Conservation (phyloP, 35 echinoderm and acorn worm genomes). For the Stichopus chloronotus region DNA sequence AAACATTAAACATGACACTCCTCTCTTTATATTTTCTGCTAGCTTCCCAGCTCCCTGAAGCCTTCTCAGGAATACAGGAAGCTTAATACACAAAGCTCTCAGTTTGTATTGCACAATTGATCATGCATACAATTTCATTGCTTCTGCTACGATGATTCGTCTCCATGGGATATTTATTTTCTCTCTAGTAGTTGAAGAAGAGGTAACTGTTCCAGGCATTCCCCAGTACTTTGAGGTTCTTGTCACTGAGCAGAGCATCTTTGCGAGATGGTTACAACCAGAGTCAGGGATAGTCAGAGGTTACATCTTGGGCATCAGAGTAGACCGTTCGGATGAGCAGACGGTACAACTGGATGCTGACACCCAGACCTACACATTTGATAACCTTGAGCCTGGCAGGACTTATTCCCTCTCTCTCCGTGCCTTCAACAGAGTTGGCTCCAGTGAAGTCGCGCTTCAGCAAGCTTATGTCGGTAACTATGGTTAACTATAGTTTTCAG, state of each 20-base stretch:
- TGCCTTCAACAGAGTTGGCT: conserved; percentile 5
- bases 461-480: background rate
- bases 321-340: background rate
- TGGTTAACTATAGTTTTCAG: background rate
- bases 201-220: background rate
- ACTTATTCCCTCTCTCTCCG: background rate
- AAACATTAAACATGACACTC: too few species aligned
- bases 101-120: too few species aligned
- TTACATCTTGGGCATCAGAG: background rate
- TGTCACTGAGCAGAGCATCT: background rate
- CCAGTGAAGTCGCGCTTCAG: background rate
- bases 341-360: background rate
- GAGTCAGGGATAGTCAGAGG: background rate
- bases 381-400: conserved; percentile 2
- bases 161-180: background rate
- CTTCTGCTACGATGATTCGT: too few species aligned
- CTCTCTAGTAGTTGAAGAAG: background rate
- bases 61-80: too few species aligned
- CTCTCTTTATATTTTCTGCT: too few species aligned
- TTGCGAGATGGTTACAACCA: background rate
- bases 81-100: too few species aligned
- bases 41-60: too few species aligned
- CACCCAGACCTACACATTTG: background rate
- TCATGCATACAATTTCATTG: too few species aligned
- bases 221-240: conserved; percentile 24